These are phyloP conservation scores for Scarus forsteni DNA, from an alignment of 2,797 vertebrate species.

Conservation along the genomic window DNA sequence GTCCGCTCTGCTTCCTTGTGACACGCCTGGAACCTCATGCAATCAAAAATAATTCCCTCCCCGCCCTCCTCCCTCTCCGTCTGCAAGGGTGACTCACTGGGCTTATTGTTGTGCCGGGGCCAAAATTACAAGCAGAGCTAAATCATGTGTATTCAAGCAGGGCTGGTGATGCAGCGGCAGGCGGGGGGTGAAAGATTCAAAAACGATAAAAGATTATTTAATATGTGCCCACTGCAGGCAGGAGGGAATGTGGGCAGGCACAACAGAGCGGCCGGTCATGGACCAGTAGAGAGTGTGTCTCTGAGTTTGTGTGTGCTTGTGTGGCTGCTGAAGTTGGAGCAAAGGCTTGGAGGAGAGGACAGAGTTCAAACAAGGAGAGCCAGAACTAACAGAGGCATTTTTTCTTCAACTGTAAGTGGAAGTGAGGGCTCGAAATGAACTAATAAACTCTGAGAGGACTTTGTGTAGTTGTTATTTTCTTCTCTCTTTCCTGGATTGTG, in stretches of 20 bases:
- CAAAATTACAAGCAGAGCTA: conserved; percentile 67
- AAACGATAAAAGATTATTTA: conserved; percentile 37
- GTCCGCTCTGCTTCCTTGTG: conserved; percentile 35
- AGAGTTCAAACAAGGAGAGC: conserved; percentile 42
- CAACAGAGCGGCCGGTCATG: conserved; percentile 62
- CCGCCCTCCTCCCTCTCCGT: conserved; percentile 39
- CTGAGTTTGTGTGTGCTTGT: conserved; percentile 29
- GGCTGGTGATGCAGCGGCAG: conserved; percentile 42
- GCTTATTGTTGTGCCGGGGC: conserved; percentile 50
- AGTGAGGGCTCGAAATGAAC: background rate
- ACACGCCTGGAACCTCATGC: conserved; percentile 48
- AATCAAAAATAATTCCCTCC: conserved; percentile 55
- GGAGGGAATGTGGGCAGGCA: conserved; percentile 61
- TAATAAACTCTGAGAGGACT: background rate
- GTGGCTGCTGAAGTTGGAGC: conserved; percentile 38
- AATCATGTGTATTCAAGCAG: conserved; percentile 57
- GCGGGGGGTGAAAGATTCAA: conserved; percentile 38
- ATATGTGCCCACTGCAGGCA: conserved; percentile 58
- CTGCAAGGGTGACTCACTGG: conserved; percentile 66
- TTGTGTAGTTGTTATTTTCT: background rate
- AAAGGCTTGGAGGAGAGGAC: conserved; percentile 33
- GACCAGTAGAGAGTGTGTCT: conserved; percentile 20
- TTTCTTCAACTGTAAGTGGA: conserved; percentile 9
- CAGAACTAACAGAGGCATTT: conserved; percentile 26
- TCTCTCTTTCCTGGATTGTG: background rate